phyloP scores from a whole-genome alignment of 2,113 vertebrate genomes.

The Ochotona princeps region DNA sequence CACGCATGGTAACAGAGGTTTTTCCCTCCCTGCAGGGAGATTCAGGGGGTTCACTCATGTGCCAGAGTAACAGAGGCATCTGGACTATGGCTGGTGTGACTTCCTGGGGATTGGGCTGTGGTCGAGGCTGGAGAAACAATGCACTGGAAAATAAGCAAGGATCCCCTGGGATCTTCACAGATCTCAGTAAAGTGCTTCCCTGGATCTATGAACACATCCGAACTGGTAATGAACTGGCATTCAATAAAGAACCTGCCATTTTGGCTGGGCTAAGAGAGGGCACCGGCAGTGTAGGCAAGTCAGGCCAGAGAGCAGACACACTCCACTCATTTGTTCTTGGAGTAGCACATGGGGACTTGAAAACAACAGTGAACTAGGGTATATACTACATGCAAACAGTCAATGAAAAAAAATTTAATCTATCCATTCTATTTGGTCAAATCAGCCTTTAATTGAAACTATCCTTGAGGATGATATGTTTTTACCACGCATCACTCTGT shows the following conservation, averaged over 20 bases:
- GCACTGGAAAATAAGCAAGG: slow-evolving; percentile 84
- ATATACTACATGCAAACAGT: not conserved
- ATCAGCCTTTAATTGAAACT: slow-evolving; percentile 42
- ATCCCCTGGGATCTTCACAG: slow-evolving; percentile 92
- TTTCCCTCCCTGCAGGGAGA: slow-evolving; percentile 87
- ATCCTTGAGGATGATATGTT: not conserved
- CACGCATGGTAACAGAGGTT: not conserved
- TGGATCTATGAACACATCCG: slow-evolving; percentile 88
- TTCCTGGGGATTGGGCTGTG: slow-evolving; percentile 94
- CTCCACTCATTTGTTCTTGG: not conserved
- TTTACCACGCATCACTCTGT: not conserved
- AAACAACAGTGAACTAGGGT: not conserved
- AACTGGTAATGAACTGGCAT: slow-evolving; percentile 71
- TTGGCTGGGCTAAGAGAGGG: not conserved
- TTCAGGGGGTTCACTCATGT: slow-evolving; percentile 91
- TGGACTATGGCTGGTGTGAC: slow-evolving; percentile 91
- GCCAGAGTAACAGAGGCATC: slow-evolving; percentile 82
- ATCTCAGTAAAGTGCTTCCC: slow-evolving; percentile 87
- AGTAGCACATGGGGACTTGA: not conserved
- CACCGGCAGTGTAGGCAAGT: not conserved
- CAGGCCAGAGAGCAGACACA: not conserved
- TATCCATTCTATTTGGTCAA: not conserved
- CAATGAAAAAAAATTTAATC: not conserved
- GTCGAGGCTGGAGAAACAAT: slow-evolving; percentile 90
- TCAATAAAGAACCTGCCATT: not conserved